Percentiles rank a stretch among this genome's conserved stretches.
phyloP scores from a whole-genome alignment of 2,888 invertebrate genomes.

The Tholera decimalis region DNA sequence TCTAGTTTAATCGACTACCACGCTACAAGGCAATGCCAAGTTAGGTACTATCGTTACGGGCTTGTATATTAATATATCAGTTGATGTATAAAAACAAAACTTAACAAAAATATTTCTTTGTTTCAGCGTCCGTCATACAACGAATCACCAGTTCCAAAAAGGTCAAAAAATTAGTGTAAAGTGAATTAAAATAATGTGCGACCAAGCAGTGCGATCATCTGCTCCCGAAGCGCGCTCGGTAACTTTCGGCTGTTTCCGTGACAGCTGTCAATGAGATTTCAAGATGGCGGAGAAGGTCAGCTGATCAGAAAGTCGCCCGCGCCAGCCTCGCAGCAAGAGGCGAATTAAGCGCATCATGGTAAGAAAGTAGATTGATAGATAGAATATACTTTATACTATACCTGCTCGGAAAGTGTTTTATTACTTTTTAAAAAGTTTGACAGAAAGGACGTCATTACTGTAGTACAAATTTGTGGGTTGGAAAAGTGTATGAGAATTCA shows the following conservation, averaged over 20 bases:
- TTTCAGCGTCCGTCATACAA: constrained; percentile 64
- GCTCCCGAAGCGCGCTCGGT: constrained; percentile 60
- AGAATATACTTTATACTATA: no score
- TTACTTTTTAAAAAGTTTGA: no score
- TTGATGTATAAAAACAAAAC: not conserved
- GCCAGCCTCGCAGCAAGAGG: constrained; percentile 83
- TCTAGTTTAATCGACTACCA: no score
- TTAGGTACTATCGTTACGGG: no score
- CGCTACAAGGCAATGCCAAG: no score
- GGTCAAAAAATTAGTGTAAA: constrained; percentile 45
- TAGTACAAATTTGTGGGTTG: no score
- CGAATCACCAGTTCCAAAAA: constrained; percentile 47
- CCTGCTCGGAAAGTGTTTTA: no score
- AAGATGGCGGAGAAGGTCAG: constrained; percentile 89
- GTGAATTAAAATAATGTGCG: constrained; percentile 71
- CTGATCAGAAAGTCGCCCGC: constrained; percentile 87
- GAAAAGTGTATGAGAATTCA: no score
- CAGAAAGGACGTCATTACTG: no score
- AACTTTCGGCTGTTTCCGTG: constrained; percentile 71
- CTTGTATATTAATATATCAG: not conserved
- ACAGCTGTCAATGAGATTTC: constrained; percentile 79
- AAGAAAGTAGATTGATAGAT: constrained; percentile 59
- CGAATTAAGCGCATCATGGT: constrained; percentile 89
- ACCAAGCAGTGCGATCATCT: constrained; percentile 52
- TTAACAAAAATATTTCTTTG: constrained; percentile 50